Evolutionary conservation across 2,797 vertebrate genomes (phyloP).

Genomic region (Coendou prehensilis): DNA sequence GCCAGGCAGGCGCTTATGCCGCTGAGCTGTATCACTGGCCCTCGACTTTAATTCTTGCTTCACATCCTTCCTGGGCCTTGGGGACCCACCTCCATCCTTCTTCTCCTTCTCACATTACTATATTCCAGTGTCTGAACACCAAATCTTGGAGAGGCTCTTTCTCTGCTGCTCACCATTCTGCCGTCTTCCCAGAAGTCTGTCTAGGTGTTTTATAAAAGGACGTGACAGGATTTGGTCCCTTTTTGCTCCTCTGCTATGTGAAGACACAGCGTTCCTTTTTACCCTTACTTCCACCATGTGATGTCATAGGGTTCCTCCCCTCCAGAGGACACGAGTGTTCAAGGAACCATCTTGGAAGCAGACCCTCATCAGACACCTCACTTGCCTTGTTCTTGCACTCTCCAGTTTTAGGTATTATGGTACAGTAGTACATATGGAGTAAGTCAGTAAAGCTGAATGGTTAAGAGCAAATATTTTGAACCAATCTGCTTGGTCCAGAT

Average conservation of each 20-base stretch:
- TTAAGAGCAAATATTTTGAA: neutral
- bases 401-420: neutral
- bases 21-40: too few relatives aligned
- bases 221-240: neutral
- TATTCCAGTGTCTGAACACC: too few relatives aligned
- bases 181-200: too few relatives aligned
- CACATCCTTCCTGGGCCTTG: too few relatives aligned
- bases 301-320: neutral
- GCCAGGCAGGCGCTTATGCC: too few relatives aligned
- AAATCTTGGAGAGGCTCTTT: too few relatives aligned
- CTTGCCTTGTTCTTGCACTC: neutral
- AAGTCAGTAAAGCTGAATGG: neutral
- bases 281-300: neutral
- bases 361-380: neutral
- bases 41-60: too few relatives aligned
- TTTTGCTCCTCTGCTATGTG: neutral
- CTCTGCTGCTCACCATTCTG: too few relatives aligned
- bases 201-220: neutral
- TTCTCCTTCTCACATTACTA: too few relatives aligned
- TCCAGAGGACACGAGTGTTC: neutral
- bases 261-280: neutral
- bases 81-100: too few relatives aligned
- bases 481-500: neutral
- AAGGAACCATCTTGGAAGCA: neutral
- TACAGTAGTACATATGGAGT: neutral